These are phyloP conservation scores for Hypanus sabinus DNA, from an alignment of 2,113 vertebrate species.

Conservation along the genomic window DNA sequence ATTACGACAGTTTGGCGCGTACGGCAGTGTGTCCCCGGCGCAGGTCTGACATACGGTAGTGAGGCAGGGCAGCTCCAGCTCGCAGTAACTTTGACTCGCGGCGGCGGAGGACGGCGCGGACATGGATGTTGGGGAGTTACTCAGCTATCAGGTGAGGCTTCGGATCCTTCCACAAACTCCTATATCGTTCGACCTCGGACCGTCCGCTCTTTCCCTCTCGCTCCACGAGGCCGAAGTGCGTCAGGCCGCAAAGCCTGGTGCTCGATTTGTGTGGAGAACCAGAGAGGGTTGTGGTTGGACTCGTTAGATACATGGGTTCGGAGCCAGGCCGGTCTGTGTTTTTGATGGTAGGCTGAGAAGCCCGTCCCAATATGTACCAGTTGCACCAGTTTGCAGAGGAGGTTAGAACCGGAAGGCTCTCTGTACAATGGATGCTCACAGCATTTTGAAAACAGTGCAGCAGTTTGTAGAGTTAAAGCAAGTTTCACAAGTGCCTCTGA, in stretches of 20 bases:
- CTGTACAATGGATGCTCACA: no score
- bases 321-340: no score
- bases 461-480: no score
- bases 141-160: constrained; percentile 13
- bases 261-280: not conserved
- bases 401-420: no score
- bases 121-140: constrained; percentile 20
- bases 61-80: not conserved
- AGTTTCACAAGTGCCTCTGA: not conserved
- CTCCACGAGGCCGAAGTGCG: not conserved
- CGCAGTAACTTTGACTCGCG: not conserved
- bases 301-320: no score
- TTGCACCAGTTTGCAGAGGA: no score
- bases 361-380: no score
- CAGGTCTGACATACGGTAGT: not conserved
- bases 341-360: no score
- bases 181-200: no score
- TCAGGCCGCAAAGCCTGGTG: constrained; percentile 4
- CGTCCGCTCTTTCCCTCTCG: not conserved
- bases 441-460: no score
- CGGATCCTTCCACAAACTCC: not conserved
- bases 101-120: not conserved
- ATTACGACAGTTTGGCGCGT: not conserved
- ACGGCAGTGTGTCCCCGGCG: not conserved
- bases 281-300: not conserved